These are phyloP conservation scores for Eurosta solidaginis DNA, from an alignment of 1,140 invertebrate genomes.

Conservation along the genomic window DNA sequence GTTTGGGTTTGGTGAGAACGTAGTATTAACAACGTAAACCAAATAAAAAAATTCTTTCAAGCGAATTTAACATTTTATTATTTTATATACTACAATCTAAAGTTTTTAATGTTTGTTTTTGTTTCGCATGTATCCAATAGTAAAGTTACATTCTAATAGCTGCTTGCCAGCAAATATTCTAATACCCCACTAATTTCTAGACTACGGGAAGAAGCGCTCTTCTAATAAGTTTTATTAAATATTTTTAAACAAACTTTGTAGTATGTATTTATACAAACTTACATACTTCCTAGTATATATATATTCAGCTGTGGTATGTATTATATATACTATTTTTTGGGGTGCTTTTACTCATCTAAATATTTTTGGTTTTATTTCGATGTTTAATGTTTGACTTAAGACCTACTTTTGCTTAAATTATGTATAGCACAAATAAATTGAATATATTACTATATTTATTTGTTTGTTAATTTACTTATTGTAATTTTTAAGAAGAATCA, in stretches of 20 bases:
- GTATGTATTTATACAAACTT: background rate
- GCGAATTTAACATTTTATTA: background rate
- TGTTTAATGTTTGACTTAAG: background rate
- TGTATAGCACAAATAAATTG: conserved; percentile 16
- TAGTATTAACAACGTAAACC: no score
- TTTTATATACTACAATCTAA: background rate
- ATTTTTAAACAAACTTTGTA: background rate
- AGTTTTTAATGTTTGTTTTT: background rate
- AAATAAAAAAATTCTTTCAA: no score
- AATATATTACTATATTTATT: background rate
- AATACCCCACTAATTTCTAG: background rate
- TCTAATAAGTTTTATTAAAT: background rate
- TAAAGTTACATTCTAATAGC: background rate
- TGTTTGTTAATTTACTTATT: background rate
- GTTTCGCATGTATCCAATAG: background rate
- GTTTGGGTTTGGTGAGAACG: no score
- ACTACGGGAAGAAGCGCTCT: background rate
- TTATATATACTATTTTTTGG: no score
- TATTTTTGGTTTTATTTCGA: conserved; percentile 17
- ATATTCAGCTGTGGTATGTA: background rate
- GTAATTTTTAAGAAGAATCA: background rate
- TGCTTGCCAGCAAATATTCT: background rate
- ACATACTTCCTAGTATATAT: background rate
- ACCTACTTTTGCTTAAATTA: conserved; percentile 6
- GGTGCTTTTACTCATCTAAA: background rate